Evolutionary conservation across 2,888 invertebrate genomes (phyloP).

Genomic region (Habrosyne pyritoides): DNA sequence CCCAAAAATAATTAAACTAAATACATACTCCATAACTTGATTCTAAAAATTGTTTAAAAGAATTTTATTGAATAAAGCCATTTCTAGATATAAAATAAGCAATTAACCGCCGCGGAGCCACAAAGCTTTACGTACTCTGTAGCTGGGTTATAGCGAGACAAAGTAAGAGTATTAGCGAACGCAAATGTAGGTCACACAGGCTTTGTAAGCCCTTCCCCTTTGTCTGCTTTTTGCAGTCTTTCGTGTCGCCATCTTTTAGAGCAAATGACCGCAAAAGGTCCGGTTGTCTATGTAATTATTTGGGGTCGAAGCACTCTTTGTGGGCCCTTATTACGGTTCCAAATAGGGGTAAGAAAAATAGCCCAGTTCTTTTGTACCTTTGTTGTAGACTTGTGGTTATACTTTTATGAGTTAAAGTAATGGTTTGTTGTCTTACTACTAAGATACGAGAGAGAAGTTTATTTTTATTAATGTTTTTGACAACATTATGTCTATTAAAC

Average conservation of each 20-base stretch:
- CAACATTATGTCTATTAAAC: not conserved
- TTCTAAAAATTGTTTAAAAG: not conserved
- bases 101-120: constrained; percentile 36
- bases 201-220: constrained; percentile 63
- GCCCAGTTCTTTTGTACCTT: not conserved
- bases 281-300: constrained; percentile 34
- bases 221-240: constrained; percentile 64
- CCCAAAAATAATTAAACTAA: too few relatives aligned
- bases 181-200: constrained; percentile 64
- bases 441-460: not conserved
- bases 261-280: constrained; percentile 50
- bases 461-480: not conserved
- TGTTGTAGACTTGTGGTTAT: not conserved
- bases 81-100: constrained; percentile 35
- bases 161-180: constrained; percentile 67
- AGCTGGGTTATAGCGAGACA: constrained; percentile 48
- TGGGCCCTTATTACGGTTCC: constrained; percentile 1
- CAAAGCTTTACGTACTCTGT: constrained; percentile 37
- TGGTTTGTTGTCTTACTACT: not conserved
- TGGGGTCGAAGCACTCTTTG: constrained; percentile 35
- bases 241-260: constrained; percentile 53
- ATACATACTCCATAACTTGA: not conserved
- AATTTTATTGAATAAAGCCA: not conserved
- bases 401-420: not conserved
- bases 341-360: constrained; percentile 1